Conservation (phyloP, 2,888 invertebrate species). For the Clepsis dumicolana region DNA sequence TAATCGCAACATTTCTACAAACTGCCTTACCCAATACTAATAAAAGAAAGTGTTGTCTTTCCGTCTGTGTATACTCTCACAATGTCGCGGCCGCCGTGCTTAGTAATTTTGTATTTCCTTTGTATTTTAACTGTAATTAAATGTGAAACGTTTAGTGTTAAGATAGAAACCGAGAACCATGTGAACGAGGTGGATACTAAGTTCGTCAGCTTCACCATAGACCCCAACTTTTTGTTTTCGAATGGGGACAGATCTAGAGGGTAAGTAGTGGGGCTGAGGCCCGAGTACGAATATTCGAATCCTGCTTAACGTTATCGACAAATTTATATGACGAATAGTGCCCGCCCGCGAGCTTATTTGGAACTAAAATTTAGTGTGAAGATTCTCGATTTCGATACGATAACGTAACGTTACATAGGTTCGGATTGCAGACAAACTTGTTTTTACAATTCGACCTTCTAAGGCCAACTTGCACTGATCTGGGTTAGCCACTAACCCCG, state of each 20-base stretch:
- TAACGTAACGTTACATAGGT: no score
- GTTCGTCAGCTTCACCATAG: constrained; percentile 91
- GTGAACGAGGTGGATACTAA: constrained; percentile 88
- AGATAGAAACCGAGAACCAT: constrained; percentile 87
- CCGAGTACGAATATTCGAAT: no score
- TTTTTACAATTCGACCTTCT: no score
- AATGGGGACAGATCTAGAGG: constrained; percentile 66
- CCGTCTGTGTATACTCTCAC: constrained; percentile 34
- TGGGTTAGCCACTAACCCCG: no score
- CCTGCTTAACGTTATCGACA: no score
- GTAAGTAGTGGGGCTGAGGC: constrained; percentile 61
- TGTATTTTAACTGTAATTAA: constrained; percentile 44
- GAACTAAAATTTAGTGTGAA: no score
- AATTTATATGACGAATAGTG: no score
- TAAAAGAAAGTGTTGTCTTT: constrained; percentile 50
- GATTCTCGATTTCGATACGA: no score
- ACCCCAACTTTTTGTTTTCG: constrained; percentile 87
- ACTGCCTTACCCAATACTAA: constrained; percentile 50
- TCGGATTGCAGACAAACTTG: no score
- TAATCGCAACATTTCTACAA: constrained; percentile 49
- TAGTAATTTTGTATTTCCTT: constrained; percentile 37
- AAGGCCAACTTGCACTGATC: no score
- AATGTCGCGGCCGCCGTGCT: constrained; percentile 26
- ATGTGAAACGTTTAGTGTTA: constrained; percentile 83
- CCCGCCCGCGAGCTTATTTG: no score